phyloP scores from a whole-genome alignment of 2,888 invertebrate genomes.

The Junonia oenone region DNA sequence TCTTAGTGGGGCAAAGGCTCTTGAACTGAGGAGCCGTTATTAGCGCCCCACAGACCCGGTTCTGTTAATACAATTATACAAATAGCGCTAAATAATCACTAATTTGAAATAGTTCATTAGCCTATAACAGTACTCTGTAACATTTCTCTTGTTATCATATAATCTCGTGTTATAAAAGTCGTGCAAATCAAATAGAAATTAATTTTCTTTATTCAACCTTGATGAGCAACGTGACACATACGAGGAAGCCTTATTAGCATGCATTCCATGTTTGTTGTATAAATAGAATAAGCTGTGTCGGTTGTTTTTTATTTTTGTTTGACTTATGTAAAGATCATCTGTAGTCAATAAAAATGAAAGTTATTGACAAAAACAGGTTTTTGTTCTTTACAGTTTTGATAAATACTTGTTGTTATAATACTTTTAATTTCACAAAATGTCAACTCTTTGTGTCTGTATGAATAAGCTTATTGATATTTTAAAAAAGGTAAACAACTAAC shows the following conservation, averaged over 20 bases:
- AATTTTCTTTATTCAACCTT: conserved; percentile 13
- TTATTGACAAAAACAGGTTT: background rate
- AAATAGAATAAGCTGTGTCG: conserved; percentile 9
- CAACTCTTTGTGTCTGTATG: background rate
- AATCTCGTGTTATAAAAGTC: background rate
- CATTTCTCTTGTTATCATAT: background rate
- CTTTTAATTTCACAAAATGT: background rate
- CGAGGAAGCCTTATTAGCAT: conserved; percentile 21
- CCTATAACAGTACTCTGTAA: background rate
- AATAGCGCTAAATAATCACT: conserved; percentile 46
- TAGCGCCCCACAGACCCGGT: conserved; percentile 33
- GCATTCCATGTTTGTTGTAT: conserved; percentile 2
- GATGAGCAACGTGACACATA: conserved; percentile 14
- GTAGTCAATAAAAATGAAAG: background rate
- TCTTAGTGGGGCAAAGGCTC: conserved; percentile 58
- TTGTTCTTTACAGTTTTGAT: background rate
- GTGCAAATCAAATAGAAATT: background rate
- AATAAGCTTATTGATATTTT: background rate
- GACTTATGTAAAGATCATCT: background rate
- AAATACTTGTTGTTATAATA: background rate
- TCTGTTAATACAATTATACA: conserved; percentile 32
- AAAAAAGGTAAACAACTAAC: no score
- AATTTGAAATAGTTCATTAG: conserved; percentile 35
- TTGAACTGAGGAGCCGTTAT: conserved; percentile 46
- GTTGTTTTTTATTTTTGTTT: conserved; percentile 1